Conservation (phyloP, 2,797 vertebrate species). For the Denticeps clupeoides region DNA sequence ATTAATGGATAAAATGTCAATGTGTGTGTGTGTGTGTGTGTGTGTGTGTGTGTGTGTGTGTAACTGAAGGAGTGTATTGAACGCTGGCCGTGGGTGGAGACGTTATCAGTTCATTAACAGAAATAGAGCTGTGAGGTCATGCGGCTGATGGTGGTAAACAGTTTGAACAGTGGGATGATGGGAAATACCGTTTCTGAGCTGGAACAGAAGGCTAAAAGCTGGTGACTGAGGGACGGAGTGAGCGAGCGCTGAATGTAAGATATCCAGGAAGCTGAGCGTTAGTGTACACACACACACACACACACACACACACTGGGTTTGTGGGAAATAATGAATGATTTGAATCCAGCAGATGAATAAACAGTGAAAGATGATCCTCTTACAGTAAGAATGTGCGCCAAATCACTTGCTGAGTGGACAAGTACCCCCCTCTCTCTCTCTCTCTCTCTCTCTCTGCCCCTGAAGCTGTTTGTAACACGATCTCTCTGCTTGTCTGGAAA, state of each 20-base stretch:
- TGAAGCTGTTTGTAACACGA: slow-evolving; percentile 34
- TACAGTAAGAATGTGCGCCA: not conserved
- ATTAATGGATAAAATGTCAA: too few species aligned
- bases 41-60: slow-evolving; percentile 29
- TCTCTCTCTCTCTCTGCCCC: not conserved
- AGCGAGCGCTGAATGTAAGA: too few species aligned
- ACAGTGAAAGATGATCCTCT: not conserved
- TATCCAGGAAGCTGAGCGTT: slow-evolving; percentile 14
- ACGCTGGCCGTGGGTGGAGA: not conserved
- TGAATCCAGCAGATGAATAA: not conserved
- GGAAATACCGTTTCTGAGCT: slow-evolving; percentile 1
- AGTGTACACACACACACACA: not conserved
- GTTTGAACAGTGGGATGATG: slow-evolving; percentile 27
- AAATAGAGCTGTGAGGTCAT: slow-evolving; percentile 64
- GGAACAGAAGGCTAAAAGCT: slow-evolving; percentile 7
- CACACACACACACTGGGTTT: not conserved
- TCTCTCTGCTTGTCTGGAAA: slow-evolving; percentile 34
- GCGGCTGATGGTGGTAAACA: slow-evolving; percentile 55
- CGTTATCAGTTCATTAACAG: slow-evolving; percentile 27
- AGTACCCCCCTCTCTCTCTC: not conserved
- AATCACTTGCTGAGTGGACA: not conserved
- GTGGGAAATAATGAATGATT: not conserved
- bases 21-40: slow-evolving; percentile 14
- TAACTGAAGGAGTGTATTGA: too few species aligned
- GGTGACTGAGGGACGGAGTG: slow-evolving; percentile 21